Conservation (phyloP, 2,888 invertebrate species). For the Lapara coniferarum region DNA sequence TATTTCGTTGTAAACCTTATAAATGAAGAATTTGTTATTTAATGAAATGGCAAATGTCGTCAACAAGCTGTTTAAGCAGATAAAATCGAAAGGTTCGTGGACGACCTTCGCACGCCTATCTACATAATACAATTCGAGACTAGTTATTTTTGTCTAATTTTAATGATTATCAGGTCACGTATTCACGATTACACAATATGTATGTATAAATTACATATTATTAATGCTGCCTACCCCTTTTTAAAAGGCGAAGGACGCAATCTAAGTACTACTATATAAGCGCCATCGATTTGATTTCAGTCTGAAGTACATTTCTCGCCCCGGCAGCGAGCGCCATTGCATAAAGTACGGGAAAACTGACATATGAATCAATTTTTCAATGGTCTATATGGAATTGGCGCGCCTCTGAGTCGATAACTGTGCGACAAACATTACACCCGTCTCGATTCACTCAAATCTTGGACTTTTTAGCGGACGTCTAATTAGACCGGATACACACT, state of each 20-base stretch:
- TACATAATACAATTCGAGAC: conserved; percentile 1
- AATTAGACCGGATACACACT: conserved; percentile 11
- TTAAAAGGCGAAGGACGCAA: background rate
- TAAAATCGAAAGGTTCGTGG: conserved; percentile 1
- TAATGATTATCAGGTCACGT: conserved; percentile 10
- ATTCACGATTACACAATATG: background rate
- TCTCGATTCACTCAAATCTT: background rate
- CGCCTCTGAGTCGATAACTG: no score
- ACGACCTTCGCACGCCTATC: no score
- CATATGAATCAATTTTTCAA: no score
- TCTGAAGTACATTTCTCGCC: no score
- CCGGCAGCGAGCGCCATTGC: no score
- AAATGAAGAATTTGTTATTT: background rate
- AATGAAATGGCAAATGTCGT: conserved; percentile 3
- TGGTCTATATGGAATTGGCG: no score
- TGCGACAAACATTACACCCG: no score
- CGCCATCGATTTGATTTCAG: conserved; percentile 2
- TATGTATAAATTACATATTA: background rate
- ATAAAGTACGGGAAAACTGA: no score
- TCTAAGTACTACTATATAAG: conserved; percentile 12
- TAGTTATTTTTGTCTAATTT: background rate
- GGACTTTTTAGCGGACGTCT: background rate
- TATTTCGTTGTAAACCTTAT: conserved; percentile 15
- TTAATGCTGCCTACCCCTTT: background rate
- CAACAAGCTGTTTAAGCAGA: conserved; percentile 11